A percentile compares a stretch with the other conserved stretches of the same genome.
Conservation (phyloP, 2,888 invertebrate species). For the Thecocarcelia acutangulata region DNA sequence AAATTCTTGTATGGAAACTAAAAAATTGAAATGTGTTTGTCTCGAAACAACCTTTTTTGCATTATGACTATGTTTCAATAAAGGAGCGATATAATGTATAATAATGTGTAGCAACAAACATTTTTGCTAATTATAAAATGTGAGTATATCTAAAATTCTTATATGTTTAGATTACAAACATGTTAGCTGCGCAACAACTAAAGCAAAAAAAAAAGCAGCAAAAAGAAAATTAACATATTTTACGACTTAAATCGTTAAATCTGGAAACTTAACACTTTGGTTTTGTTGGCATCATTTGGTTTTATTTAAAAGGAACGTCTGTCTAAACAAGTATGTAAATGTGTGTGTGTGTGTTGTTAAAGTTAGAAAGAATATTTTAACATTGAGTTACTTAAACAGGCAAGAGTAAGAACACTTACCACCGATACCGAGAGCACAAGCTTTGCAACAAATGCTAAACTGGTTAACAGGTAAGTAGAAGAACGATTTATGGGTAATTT, state of each 20-base stretch:
- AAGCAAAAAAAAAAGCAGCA: neutral
- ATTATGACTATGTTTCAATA: too few species aligned
- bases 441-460: neutral
- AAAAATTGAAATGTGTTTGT: too few species aligned
- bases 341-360: too few species aligned
- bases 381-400: neutral
- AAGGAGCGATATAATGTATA: too few species aligned
- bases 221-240: slow-evolving; percentile 46
- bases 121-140: slow-evolving; percentile 49
- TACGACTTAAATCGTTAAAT: slow-evolving; percentile 47
- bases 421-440: neutral
- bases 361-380: slow-evolving; percentile 7
- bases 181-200: too few species aligned
- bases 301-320: neutral
- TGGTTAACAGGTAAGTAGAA: slow-evolving; percentile 51
- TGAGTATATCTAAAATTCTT: slow-evolving; percentile 50
- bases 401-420: neutral
- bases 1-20: too few species aligned
- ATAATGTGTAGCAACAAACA: neutral
- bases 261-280: slow-evolving; percentile 40
- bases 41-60: too few species aligned
- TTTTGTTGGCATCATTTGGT: neutral
- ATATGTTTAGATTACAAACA: too few species aligned
- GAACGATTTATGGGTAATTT: slow-evolving; percentile 51
- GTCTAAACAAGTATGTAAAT: neutral